Conservation (phyloP, 2,113 vertebrate genomes). For the Blennius ocellaris region DNA sequence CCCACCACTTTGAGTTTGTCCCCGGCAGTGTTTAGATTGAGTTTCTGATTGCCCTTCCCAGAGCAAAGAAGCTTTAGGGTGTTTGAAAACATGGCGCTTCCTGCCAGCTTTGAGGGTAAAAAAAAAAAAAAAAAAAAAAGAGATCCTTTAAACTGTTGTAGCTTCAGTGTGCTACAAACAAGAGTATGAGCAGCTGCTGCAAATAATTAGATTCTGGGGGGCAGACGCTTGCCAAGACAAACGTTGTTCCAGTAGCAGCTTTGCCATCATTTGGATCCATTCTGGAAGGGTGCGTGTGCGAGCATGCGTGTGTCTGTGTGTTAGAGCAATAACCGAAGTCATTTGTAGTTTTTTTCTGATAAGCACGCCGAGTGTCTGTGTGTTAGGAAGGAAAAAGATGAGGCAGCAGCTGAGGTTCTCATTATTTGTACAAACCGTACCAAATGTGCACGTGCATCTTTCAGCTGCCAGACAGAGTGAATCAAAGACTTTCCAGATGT, state of each 20-base stretch:
- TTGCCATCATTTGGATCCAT: conserved; percentile 62
- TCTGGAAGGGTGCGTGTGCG: conserved; percentile 22
- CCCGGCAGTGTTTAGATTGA: conserved; percentile 38
- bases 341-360: conserved; percentile 52
- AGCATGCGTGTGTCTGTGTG: conserved; percentile 16
- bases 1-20: conserved; percentile 24
- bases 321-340: conserved; percentile 30
- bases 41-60: conserved; percentile 47
- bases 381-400: conserved; percentile 8
- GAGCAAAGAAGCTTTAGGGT: conserved; percentile 47
- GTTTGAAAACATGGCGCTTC: conserved; percentile 24
- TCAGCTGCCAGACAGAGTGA: conserved; percentile 39
- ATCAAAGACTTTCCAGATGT: conserved; percentile 44
- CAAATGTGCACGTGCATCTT: neutral
- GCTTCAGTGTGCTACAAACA: conserved; percentile 76
- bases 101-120: conserved; percentile 37
- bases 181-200: conserved; percentile 79
- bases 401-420: conserved; percentile 1
- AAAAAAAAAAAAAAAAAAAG: conserved; percentile 29
- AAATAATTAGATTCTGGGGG: conserved; percentile 77
- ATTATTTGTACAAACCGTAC: conserved; percentile 5
- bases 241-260: conserved; percentile 80
- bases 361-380: conserved; percentile 34
- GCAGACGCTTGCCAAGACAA: conserved; percentile 77
- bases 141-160: conserved; percentile 74